Evolutionary conservation across 1,140 invertebrate genomes (phyloP).

Genomic region (Drosophila setifemur): DNA sequence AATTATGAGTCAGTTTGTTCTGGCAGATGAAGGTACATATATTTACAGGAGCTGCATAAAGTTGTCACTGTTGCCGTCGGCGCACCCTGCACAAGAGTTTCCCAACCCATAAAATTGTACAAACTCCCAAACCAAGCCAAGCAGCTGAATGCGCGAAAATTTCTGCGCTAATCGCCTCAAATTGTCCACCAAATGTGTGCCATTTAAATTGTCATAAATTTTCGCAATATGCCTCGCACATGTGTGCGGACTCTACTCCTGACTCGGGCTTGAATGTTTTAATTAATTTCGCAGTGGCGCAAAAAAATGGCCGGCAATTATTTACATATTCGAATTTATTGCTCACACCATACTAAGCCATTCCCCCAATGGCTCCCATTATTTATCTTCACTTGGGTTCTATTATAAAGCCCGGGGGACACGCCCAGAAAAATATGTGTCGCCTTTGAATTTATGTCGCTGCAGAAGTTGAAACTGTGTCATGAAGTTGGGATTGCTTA

Average conservation of each 20-base stretch:
- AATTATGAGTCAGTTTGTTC: no score
- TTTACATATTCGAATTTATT: constrained; percentile 66
- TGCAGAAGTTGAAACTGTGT: background rate
- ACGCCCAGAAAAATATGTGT: background rate
- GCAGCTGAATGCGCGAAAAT: constrained; percentile 62
- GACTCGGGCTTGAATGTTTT: constrained; percentile 55
- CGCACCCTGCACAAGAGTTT: constrained; percentile 48
- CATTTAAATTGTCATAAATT: constrained; percentile 81
- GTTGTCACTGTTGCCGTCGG: constrained; percentile 44
- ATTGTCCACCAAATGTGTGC: constrained; percentile 74
- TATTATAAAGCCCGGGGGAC: constrained; percentile 7
- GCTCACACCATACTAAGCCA: constrained; percentile 47
- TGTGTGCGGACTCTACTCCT: constrained; percentile 37
- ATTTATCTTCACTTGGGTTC: constrained; percentile 25
- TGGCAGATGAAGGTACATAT: no score
- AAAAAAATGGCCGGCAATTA: constrained; percentile 65
- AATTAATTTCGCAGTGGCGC: constrained; percentile 61
- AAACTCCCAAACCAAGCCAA: constrained; percentile 33
- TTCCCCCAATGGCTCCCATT: constrained; percentile 46
- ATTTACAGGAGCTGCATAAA: no score
- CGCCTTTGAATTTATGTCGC: constrained; percentile 16
- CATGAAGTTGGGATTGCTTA: background rate
- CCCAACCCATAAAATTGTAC: constrained; percentile 33
- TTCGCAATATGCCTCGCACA: constrained; percentile 50
- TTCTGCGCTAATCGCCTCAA: constrained; percentile 74